Evolutionary conservation across 2,888 invertebrate species (phyloP), one percentile per base, ranked within the genome.

Genomic region (Malthinus flaveolus): DNA sequence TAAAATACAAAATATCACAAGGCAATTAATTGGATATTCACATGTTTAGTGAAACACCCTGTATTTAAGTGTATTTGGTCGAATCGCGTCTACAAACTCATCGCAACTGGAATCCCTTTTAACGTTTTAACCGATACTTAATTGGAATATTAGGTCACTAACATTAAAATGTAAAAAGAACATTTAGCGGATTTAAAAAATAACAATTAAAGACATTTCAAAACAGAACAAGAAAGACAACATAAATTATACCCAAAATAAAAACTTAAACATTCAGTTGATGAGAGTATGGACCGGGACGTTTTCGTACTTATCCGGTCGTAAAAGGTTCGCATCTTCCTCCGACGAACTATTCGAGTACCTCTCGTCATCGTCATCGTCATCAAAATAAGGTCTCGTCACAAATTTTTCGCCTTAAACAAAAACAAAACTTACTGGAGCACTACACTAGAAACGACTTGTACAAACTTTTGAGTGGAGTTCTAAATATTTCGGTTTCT

Each of bases 321-420:
- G 55, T 47, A 66, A 46, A 23, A 66, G 51, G 7, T 67, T 66
- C 11, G 66, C 65, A 47, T 71, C 71, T 33, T 71, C 70, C 32
- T 68, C 71, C 1, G 64, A 65, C 6, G 66, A 64, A 34, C 64
- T 68, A 47, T 66, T 65, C 6, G 61, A 64, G 37, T 69, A 65
- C 5, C 72, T 69, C 5, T 75, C 73, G 44, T 86, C 77, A 49
- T 86, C 78, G 3, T 87, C 85, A 39, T 89, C 88, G 31, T 88
- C 88, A 64, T 90, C 90, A 67, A 83, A 91, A 73, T 90, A 90
- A 0, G 90, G 89, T 69, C 84, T 82, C 3, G 73, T 72, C 9
- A 76, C 56, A 8, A 74, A 71, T 63, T 75, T 75, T 48, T 72
- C 74, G 68, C 61, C 65, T 65, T 32, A 68, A 52, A 46, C 62